Percentiles rank a stretch among this genome's conserved stretches.
phyloP scores from a whole-genome alignment of 2,797 vertebrate genomes.

The Sebastes diploproa region DNA sequence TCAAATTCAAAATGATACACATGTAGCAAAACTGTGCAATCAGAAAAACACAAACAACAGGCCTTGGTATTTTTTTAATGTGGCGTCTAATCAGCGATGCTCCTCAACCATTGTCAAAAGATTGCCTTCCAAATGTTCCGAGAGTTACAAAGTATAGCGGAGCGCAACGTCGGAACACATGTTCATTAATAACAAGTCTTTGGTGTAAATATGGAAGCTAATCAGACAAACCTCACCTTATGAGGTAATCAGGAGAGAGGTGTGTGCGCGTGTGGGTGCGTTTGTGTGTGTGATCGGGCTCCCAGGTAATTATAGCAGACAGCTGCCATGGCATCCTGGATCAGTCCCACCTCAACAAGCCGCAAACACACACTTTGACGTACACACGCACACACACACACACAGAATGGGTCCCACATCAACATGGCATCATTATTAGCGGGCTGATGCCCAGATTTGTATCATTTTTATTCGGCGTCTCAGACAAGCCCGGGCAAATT shows the following conservation, averaged over 20 bases:
- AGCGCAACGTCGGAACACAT: slow-evolving; percentile 61
- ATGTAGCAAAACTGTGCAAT: slow-evolving; percentile 21
- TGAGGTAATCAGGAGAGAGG: slow-evolving; percentile 67
- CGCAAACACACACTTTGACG: slow-evolving; percentile 42
- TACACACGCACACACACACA: slow-evolving; percentile 5
- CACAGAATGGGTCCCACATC: slow-evolving; percentile 55
- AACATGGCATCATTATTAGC: slow-evolving; percentile 66
- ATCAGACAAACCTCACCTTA: slow-evolving; percentile 72
- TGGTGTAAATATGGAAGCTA: slow-evolving; percentile 72
- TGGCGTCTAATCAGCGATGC: slow-evolving; percentile 29
- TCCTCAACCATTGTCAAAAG: slow-evolving; percentile 40
- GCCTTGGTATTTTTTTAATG: slow-evolving; percentile 17
- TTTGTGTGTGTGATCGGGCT: slow-evolving; percentile 58
- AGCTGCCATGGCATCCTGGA: slow-evolving; percentile 79
- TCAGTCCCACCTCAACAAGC: slow-evolving; percentile 78
- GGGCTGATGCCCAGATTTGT: slow-evolving; percentile 67
- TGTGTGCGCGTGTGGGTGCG: slow-evolving; percentile 1
- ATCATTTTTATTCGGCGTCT: slow-evolving; percentile 57
- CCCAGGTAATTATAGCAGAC: slow-evolving; percentile 81
- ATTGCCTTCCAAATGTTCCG: slow-evolving; percentile 44
- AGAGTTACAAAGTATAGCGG: slow-evolving; percentile 52
- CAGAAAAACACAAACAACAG: slow-evolving; percentile 8
- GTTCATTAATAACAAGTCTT: slow-evolving; percentile 72
- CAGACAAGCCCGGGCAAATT: slow-evolving; percentile 57
- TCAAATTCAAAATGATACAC: slow-evolving; percentile 26